Evolutionary conservation across 2,888 invertebrate species (phyloP).

Genomic region (Dysmachus trigonus): DNA sequence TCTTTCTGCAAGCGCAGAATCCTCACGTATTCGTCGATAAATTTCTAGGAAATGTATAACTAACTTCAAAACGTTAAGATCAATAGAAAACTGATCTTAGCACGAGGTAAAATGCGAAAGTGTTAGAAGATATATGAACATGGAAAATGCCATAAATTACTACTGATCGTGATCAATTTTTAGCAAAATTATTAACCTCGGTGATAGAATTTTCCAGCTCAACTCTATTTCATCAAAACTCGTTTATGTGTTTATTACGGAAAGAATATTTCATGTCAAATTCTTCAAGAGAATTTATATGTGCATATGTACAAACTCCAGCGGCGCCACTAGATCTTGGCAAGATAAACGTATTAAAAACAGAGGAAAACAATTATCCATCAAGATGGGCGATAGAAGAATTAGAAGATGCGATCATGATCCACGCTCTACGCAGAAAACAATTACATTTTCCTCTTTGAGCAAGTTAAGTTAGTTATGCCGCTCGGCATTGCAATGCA

Average conservation of each 20-base stretch:
- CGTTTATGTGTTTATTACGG: background rate
- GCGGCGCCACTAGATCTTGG: constrained; percentile 4
- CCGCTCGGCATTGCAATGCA: background rate
- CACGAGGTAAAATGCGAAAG: constrained; percentile 4
- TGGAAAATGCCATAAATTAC: constrained; percentile 31
- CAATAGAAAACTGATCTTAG: constrained; percentile 4
- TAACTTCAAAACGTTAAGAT: constrained; percentile 3
- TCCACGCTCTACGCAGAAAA: background rate
- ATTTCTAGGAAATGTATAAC: constrained; percentile 12
- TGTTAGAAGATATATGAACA: constrained; percentile 20
- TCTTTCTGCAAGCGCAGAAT: background rate
- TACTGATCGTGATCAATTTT: constrained; percentile 35
- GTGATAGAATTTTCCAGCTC: constrained; percentile 31
- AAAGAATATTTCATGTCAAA: background rate
- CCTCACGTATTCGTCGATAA: background rate
- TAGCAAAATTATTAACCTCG: background rate
- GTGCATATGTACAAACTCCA: background rate
- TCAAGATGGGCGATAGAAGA: background rate
- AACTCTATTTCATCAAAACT: background rate
- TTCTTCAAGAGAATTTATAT: background rate
- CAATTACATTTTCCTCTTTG: background rate
- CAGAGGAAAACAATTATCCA: background rate
- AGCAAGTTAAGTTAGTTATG: background rate
- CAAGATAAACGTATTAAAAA: background rate
- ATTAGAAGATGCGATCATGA: background rate